These are phyloP conservation scores for Liodrosophila aerea DNA, from an alignment of 2,888 invertebrate species.

Conservation along the genomic window DNA sequence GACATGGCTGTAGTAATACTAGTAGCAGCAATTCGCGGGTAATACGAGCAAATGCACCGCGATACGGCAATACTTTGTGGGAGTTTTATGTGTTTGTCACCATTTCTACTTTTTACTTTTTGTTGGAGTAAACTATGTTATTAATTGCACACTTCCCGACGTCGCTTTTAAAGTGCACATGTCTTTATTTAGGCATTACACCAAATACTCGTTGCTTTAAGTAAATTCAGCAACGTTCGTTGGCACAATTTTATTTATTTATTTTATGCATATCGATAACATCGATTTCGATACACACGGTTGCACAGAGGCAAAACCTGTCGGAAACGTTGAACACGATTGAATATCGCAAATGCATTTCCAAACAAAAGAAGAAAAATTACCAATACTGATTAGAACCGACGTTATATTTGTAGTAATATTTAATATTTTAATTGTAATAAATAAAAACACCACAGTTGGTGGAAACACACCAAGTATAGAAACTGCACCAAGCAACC, in stretches of 20 bases:
- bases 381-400: too few relatives aligned
- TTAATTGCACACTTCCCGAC: not conserved
- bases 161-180: not conserved
- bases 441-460: too few relatives aligned
- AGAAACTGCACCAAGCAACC: too few relatives aligned
- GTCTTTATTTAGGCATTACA: not conserved
- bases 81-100: constrained; percentile 4
- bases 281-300: constrained; percentile 8
- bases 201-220: not conserved
- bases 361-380: too few relatives aligned
- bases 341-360: too few relatives aligned
- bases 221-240: not conserved
- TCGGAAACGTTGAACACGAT: too few relatives aligned
- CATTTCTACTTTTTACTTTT: constrained; percentile 11
- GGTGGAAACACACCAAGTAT: too few relatives aligned
- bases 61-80: too few relatives aligned
- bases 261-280: constrained; percentile 16
- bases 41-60: too few relatives aligned
- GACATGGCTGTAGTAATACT: constrained; percentile 25
- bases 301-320: constrained; percentile 7
- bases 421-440: too few relatives aligned
- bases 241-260: constrained; percentile 14
- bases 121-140: not conserved
- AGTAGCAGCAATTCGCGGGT: too few relatives aligned
- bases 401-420: too few relatives aligned